Evolutionary conservation across 1,140 invertebrate species (phyloP).

Genomic region (Drosophila persimilis): DNA sequence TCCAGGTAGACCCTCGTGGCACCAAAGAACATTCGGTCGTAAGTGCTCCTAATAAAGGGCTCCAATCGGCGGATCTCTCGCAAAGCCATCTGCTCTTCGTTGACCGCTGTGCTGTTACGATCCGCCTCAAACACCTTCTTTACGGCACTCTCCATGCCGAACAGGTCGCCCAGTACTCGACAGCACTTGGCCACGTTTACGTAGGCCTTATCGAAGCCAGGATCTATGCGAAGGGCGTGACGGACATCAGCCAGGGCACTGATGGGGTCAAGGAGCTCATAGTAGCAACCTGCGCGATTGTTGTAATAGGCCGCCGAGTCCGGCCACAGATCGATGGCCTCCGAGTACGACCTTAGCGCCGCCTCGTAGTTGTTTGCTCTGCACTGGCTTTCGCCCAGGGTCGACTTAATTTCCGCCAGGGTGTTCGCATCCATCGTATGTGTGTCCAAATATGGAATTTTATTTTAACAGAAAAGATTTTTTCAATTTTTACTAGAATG

Average conservation of each 20-base stretch:
- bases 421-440: no score
- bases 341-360: slow-evolving; percentile 91
- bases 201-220: slow-evolving; percentile 90
- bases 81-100: slow-evolving; percentile 85
- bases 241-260: slow-evolving; percentile 93
- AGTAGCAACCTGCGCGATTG: slow-evolving; percentile 95
- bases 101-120: slow-evolving; percentile 85
- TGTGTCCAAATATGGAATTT: no score
- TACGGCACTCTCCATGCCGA: slow-evolving; percentile 89
- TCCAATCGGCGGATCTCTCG: slow-evolving; percentile 86
- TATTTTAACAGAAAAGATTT: no score
- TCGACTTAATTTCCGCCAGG: slow-evolving; percentile 92
- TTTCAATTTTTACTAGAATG: no score
- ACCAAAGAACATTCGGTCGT: slow-evolving; percentile 72
- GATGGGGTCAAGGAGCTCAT: slow-evolving; percentile 93
- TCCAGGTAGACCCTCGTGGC: slow-evolving; percentile 88
- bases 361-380: slow-evolving; percentile 92
- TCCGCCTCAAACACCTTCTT: slow-evolving; percentile 88
- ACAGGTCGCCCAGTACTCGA: slow-evolving; percentile 90
- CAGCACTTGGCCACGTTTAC: slow-evolving; percentile 91
- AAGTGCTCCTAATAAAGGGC: slow-evolving; percentile 88
- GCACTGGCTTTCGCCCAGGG: slow-evolving; percentile 93
- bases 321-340: slow-evolving; percentile 92
- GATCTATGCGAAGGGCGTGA: slow-evolving; percentile 90
- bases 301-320: slow-evolving; percentile 93